Evolutionary conservation across 92 coral and sea anemone genomes (phyloP), one percentile per base, ranked within the genome.

Genomic region (Metridium senile): DNA sequence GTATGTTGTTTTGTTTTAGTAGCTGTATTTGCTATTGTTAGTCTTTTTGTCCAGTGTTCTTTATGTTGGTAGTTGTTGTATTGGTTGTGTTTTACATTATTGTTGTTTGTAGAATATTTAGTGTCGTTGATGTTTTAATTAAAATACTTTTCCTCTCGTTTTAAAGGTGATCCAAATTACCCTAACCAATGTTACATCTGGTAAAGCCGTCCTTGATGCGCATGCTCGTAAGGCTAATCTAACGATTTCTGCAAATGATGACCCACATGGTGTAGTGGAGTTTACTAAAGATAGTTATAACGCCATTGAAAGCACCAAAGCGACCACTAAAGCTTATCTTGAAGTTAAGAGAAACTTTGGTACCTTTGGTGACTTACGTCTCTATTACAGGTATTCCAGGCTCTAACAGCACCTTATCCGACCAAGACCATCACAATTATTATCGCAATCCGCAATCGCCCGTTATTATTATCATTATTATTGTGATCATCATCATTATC

Each of bases 231-330:
- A 82, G 57, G 99, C 97, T 39, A 87, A 83, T 23, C 77, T 95
- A 23, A 87, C 88, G 23, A 89, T 92, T 51, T 80, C 74, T 23
- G 86, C 97, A 16, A 95, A 85, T 66, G 99, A 95, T 59, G 96
- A 84, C 4, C 97, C 99, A 17, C 96, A 95, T 62, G 99, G 99
- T 21, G 96, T 87, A 74, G 78, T 95, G 18, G 96, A 89, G 77
- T 92, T 95, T 53, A 77, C 86, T 11, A 81, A 74, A 34, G 75
- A 70, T 28, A 80, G 70, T 58, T 92, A 92, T 74, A 87, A 75
- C 57, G 93, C 85, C n/a, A 57, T 74, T 21, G 99, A 95, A 70
- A 93, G 89, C 22, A 47, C 27, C 19, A 11, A 80, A 25, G 66
- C 81, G n/a, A 67, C 59, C 25, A 85, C 88, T n/a, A 74, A 69